Percentiles rank a stretch among this genome's conserved stretches.
These are phyloP conservation scores for Pegoplata infirma DNA, from an alignment of 2,888 invertebrate species.

Conservation along the genomic window DNA sequence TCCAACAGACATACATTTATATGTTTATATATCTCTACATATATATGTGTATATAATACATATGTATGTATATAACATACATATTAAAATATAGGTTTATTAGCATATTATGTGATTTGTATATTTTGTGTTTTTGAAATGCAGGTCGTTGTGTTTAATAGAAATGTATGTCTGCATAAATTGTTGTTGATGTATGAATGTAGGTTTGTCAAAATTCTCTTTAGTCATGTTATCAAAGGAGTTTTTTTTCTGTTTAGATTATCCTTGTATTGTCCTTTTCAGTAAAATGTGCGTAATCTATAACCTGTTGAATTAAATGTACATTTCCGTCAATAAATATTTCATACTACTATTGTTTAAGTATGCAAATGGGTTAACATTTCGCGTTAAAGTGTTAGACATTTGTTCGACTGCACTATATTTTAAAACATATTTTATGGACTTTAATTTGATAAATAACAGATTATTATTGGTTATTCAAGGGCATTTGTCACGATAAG, in stretches of 20 bases:
- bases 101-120: constrained; percentile 55
- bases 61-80: neutral
- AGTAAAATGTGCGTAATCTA: constrained; percentile 3
- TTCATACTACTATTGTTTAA: too few relatives aligned
- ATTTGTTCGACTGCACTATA: too few relatives aligned
- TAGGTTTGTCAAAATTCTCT: constrained; percentile 11
- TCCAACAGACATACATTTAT: neutral
- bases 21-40: neutral
- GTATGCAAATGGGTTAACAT: too few relatives aligned
- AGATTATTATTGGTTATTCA: too few relatives aligned
- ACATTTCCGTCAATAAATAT: too few relatives aligned
- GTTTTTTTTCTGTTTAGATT: constrained; percentile 36
- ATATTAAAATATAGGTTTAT: constrained; percentile 50
- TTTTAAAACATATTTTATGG: too few relatives aligned
- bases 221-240: constrained; percentile 22
- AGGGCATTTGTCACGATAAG: too few relatives aligned
- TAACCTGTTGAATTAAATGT: too few relatives aligned
- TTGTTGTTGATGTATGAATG: neutral
- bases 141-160: constrained; percentile 48
- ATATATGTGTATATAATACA: neutral
- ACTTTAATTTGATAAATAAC: too few relatives aligned
- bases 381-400: too few relatives aligned
- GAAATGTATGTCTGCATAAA: too few relatives aligned
- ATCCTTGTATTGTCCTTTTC: constrained; percentile 41
- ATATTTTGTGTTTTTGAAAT: constrained; percentile 21